Percentiles rank a stretch among this genome's conserved stretches.
These are phyloP conservation scores for Ciconia stormi DNA, from an alignment of 2,113 vertebrate genomes.

Conservation along the genomic window DNA sequence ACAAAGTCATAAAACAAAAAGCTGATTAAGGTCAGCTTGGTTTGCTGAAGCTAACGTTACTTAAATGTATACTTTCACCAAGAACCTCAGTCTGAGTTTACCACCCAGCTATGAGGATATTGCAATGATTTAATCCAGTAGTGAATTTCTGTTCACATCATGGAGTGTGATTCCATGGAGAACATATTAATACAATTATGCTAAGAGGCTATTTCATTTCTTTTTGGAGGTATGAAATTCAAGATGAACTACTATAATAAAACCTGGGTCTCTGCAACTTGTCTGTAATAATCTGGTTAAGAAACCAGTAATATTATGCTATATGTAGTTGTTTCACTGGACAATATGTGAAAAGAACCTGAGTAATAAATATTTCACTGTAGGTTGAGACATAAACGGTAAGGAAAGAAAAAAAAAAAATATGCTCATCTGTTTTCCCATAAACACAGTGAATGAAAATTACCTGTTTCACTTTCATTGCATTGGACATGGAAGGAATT, in stretches of 20 bases:
- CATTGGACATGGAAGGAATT: neutral
- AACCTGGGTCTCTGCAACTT: neutral
- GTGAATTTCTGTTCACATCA: neutral
- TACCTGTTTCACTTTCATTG: neutral
- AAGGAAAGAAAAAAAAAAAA: neutral
- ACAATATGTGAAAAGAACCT: neutral
- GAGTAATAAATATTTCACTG: neutral
- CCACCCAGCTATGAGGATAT: neutral
- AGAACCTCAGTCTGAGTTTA: neutral
- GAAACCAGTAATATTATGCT: neutral
- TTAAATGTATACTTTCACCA: neutral
- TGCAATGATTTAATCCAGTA: neutral
- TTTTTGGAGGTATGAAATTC: conserved; percentile 13
- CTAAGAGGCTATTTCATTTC: neutral
- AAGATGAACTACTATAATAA: conserved; percentile 18
- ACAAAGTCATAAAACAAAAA: neutral
- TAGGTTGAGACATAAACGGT: neutral
- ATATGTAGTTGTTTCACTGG: neutral
- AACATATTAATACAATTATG: conserved; percentile 23
- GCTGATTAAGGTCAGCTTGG: neutral
- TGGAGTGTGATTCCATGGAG: neutral
- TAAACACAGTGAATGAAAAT: neutral
- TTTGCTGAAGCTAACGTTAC: neutral
- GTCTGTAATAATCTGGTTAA: conserved; percentile 3
- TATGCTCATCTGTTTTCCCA: neutral